Evolutionary conservation across 2,888 invertebrate genomes (phyloP), one percentile per base, ranked within the genome.

Genomic region (Synergus gifuensis): DNA sequence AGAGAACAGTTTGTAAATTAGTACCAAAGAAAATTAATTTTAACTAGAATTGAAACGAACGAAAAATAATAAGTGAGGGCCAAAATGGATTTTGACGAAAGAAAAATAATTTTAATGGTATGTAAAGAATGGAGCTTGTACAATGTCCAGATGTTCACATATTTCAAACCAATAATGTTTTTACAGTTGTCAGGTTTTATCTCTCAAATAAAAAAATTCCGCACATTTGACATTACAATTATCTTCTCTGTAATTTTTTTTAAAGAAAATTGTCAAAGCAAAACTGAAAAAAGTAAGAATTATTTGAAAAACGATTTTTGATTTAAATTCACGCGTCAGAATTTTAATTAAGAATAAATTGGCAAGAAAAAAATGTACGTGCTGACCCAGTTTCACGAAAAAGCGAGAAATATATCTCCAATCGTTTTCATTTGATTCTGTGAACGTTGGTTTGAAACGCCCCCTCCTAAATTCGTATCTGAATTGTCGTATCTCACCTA

Each of bases 151-250:
- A 36, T 12, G 62, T 44, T 9, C 40, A 42, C 22, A 67, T 44
- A 49, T 67, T 22, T 22, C 46, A 46, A 67, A 46, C 67, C 67
- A 67, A 67, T 67, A 67, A 67, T 67, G 14, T 22, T 42, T 42
- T 1, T 18, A 7, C 46, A 28, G 67, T 36, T 46, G 67, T 67
- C 67, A 46, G 46, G 67, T 67, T 67, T 67, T 4, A 44, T 22
- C 14, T 22, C 22, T 67, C 4, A 67, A 46, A 67, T 67, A 46
- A 67, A 46, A 67, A 46, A 67, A 67, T 46, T 67, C 67, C 14
- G 11, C 28, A 67, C 22, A 46, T 42, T 58, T 46, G 14, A 14
- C 22, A 58, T 64, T 79, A 76, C 7, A 49, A 14, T 2, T 16
- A 16, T 49, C 5, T 49, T 7, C 16, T 28, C 3, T 28, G 28